phyloP scores from a whole-genome alignment of 2,797 vertebrate species.

The Apogon hyalosoma region DNA sequence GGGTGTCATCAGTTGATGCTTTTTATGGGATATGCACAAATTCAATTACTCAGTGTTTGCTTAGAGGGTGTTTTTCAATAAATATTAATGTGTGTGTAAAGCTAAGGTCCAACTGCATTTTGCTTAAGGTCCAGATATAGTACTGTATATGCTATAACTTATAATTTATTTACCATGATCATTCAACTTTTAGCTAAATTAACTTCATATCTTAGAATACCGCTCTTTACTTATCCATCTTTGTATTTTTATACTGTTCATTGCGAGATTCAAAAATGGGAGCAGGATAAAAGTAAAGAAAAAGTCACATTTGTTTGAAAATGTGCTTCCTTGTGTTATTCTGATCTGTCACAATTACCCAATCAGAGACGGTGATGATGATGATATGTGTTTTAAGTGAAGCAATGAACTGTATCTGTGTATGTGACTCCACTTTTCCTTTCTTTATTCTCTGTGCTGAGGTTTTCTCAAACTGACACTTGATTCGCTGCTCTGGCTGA shows the following conservation, averaged over 20 bases:
- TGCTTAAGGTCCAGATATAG: too few species aligned
- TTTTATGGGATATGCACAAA: too few species aligned
- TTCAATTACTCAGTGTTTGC: too few species aligned
- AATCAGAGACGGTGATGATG: constrained; percentile 40
- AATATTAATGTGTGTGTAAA: too few species aligned
- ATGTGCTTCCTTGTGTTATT: constrained; percentile 1
- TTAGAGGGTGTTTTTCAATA: too few species aligned
- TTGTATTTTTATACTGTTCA: background rate
- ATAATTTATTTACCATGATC: background rate
- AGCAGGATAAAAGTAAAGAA: background rate
- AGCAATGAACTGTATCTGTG: constrained; percentile 39
- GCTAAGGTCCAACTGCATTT: too few species aligned
- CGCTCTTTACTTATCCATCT: constrained; percentile 1
- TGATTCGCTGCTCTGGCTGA: constrained; percentile 40
- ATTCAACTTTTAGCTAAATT: background rate
- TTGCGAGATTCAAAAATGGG: background rate
- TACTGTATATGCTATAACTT: too few species aligned
- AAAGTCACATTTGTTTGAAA: constrained; percentile 17
- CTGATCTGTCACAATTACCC: background rate
- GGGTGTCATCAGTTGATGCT: too few species aligned
- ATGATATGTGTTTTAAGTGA: constrained; percentile 11
- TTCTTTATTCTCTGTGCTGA: constrained; percentile 34
- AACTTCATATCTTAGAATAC: background rate
- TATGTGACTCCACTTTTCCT: constrained; percentile 36
- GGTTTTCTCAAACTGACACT: constrained; percentile 55